Base-by-base conservation (phyloP, 2,888 invertebrate genomes). In the Cacoxenus indagator region DNA sequence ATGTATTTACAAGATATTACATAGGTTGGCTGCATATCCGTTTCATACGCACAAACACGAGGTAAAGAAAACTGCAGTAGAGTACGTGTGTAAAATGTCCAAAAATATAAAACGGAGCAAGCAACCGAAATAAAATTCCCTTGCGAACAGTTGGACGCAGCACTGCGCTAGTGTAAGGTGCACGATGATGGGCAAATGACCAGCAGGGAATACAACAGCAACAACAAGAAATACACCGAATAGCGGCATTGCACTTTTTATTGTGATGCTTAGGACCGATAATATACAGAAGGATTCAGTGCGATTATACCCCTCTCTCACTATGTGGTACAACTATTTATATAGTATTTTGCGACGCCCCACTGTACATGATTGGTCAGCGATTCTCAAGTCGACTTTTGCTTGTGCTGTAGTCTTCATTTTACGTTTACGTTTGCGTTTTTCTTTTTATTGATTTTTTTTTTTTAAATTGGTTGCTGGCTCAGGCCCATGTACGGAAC, bases 401-500 rank as follows among this genome's bases (percentile, higher is more conserved):
- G 1, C 31, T 31, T 31, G 31, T 9, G 5, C 6, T 8, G 31
- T n/a, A 31, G 31, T 31, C 31, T 31, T 31, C 31, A n/a, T n/a
- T 31, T 31, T 8, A 31, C 31, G 31, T 31, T 31, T 31, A 31
- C 9, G 31, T 31, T 31, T 6, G n/a, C n/a, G n/a, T n/a, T n/a
- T n/a, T n/a, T n/a, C n/a, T n/a, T n/a, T n/a, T n/a, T 31, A 8
- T 31, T 31, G 5, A 8, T 31, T 31, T 31, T 76, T 79, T 83
- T 79, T 83, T 78, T 80, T 78, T 79, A 78, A 78, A 83, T 80
- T 83, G 75, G 81, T 54, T 55, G 80, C 82, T 79, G 5, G 31
- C 31, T 83, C 83, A 81, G n/a, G 81, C 83, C 78, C 81, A 79
- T 81, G 77, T 81, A 75, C 70, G 78, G 72, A 77, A 81, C 81